These are phyloP conservation scores for Sebastes cheni DNA, from an alignment of 2,797 vertebrate species.

Conservation along the genomic window DNA sequence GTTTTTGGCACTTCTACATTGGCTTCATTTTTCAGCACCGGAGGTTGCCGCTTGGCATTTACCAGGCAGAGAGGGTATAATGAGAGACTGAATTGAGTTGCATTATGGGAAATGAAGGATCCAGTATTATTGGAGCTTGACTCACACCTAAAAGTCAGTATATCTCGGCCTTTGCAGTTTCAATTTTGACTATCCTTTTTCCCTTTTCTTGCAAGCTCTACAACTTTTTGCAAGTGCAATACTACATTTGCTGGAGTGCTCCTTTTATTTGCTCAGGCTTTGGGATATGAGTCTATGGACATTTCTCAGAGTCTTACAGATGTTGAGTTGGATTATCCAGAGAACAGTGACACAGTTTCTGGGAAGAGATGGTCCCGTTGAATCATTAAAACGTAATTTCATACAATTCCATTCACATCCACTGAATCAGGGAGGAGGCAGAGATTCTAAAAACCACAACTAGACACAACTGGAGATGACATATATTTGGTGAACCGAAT, in stretches of 20 bases:
- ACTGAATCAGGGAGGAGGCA: neutral
- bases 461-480: neutral
- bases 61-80: neutral
- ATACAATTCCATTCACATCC: neutral
- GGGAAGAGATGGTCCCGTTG: neutral
- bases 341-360: neutral
- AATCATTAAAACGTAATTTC: neutral
- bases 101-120: constrained; percentile 1
- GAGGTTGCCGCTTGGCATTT: neutral
- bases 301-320: neutral
- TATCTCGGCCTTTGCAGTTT: neutral
- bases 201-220: neutral
- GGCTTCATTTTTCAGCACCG: too few relatives aligned
- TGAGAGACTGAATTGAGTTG: neutral
- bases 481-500: neutral
- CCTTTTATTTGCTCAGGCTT: neutral
- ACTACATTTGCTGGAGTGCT: neutral
- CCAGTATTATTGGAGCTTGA: neutral
- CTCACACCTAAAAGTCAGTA: neutral
- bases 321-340: neutral
- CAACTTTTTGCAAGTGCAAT: neutral
- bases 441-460: neutral
- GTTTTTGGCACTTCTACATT: too few relatives aligned
- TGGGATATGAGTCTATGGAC: neutral
- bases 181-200: neutral